Evolutionary conservation across 2,113 vertebrate species (phyloP).

Genomic region (Alces alces): DNA sequence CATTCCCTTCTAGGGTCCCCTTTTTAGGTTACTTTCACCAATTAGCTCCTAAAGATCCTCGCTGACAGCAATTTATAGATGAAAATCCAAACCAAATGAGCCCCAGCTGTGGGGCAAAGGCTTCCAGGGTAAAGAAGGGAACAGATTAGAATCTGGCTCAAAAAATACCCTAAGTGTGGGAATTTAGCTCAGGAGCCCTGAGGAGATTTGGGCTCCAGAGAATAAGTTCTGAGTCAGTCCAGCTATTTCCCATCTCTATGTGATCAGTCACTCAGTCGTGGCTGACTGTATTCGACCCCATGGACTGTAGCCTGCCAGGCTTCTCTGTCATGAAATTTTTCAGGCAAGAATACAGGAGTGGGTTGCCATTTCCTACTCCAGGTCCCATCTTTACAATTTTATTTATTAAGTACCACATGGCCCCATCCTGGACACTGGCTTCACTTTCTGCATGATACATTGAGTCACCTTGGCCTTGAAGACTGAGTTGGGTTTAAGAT

Average conservation of each 20-base stretch:
- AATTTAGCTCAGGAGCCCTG: not conserved
- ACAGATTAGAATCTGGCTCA: slow-evolving; percentile 3
- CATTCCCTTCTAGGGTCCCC: not conserved
- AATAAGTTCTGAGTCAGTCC: not conserved
- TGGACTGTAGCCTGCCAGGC: not conserved
- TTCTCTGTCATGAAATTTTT: not conserved
- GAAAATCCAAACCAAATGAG: slow-evolving; percentile 56
- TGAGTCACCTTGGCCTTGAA: not conserved
- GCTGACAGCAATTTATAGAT: slow-evolving; percentile 61
- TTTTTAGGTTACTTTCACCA: slow-evolving; percentile 49
- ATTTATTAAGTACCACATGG: not conserved
- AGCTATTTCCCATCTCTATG: not conserved
- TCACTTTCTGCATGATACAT: not conserved
- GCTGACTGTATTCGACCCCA: not conserved
- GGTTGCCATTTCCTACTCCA: not conserved
- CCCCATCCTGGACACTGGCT: not conserved
- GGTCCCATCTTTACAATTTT: not conserved
- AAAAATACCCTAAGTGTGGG: not conserved
- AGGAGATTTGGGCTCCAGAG: not conserved
- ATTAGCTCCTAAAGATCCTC: slow-evolving; percentile 49
- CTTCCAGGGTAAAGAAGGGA: not conserved
- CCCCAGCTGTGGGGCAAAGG: slow-evolving; percentile 20
- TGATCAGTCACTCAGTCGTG: not conserved
- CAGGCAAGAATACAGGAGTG: not conserved
- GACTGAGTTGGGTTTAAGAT: not conserved